These are phyloP conservation scores for Gnatocerus cornutus DNA, from an alignment of 2,888 invertebrate species.

Conservation along the genomic window DNA sequence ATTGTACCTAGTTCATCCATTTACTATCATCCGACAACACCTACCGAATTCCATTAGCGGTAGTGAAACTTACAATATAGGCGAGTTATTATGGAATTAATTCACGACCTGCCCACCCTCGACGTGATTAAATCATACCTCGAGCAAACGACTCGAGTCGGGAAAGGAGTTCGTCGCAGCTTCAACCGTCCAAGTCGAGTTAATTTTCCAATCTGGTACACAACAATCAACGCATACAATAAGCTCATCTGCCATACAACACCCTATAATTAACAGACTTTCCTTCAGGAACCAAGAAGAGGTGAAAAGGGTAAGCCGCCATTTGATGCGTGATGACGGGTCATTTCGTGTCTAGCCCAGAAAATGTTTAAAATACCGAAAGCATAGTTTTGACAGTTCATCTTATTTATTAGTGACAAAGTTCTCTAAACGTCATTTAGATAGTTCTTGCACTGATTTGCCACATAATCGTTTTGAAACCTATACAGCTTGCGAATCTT, in stretches of 20 bases:
- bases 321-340: too few species aligned
- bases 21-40: conserved; percentile 51
- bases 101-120: conserved; percentile 49
- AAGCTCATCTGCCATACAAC: conserved; percentile 63
- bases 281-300: conserved; percentile 12
- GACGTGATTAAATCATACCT: conserved; percentile 48
- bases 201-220: conserved; percentile 69
- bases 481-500: too few species aligned
- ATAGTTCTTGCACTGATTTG: too few species aligned
- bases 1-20: conserved; percentile 45
- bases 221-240: conserved; percentile 68
- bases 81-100: conserved; percentile 50
- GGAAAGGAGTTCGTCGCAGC: conserved; percentile 52
- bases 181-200: conserved; percentile 57
- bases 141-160: conserved; percentile 31
- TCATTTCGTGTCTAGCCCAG: too few species aligned
- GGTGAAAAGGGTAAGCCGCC: not conserved
- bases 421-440: too few species aligned
- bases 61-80: conserved; percentile 49
- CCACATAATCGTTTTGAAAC: too few species aligned
- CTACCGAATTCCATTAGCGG: conserved; percentile 51
- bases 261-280: conserved; percentile 52
- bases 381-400: too few species aligned
- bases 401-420: too few species aligned
- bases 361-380: too few species aligned